Percentiles rank a stretch among this genome's conserved stretches.
Conservation (phyloP, 2,113 vertebrate genomes). For the Petroica traversi region DNA sequence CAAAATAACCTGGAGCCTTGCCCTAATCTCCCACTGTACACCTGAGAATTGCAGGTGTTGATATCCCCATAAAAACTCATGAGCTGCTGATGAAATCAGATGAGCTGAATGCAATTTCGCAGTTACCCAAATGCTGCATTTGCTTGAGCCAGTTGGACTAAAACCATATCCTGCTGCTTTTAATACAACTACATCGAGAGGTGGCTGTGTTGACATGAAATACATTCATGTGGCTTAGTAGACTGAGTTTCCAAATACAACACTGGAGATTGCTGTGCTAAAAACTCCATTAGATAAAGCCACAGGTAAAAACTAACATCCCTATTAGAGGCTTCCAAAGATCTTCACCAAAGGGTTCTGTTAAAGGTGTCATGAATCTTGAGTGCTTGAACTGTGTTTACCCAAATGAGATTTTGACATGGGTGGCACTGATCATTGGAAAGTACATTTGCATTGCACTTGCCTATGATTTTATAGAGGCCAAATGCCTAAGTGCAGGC, state of each 20-base stretch:
- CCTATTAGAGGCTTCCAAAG: background rate
- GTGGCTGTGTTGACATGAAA: background rate
- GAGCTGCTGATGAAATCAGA: background rate
- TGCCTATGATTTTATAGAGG: background rate
- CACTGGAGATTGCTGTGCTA: background rate
- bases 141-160: background rate
- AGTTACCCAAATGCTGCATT: background rate
- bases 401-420: background rate
- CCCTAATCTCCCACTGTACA: background rate
- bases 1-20: background rate
- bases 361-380: background rate
- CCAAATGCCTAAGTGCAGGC: constrained; percentile 32
- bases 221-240: background rate
- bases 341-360: background rate
- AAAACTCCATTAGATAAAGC: background rate
- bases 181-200: background rate
- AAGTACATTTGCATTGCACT: background rate
- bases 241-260: background rate
- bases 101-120: background rate
- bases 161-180: background rate
- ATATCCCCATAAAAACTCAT: background rate
- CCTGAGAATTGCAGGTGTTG: background rate
- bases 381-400: background rate
- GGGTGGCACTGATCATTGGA: background rate
- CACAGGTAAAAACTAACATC: background rate